Conservation (phyloP, 2,888 invertebrate species). For the Gasteruption jaculator region DNA sequence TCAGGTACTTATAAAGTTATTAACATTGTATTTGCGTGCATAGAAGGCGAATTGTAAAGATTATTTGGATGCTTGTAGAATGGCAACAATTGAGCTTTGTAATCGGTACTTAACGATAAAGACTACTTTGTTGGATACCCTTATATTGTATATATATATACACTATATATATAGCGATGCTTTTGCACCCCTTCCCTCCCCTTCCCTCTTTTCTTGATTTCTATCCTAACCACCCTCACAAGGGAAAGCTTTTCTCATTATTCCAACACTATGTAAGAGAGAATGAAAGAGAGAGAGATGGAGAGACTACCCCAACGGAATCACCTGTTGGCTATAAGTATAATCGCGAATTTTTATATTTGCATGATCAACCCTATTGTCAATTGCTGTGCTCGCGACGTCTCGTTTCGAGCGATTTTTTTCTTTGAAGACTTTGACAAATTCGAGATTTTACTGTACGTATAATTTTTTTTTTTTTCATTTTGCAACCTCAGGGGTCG, state of each 20-base stretch:
- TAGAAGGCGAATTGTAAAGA: slow-evolving; percentile 18
- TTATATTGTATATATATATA: no score
- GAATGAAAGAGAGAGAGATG: no score
- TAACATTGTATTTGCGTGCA: no score
- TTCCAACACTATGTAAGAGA: slow-evolving; percentile 32
- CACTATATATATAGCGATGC: no score
- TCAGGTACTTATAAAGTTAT: no score
- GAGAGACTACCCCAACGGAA: slow-evolving; percentile 35
- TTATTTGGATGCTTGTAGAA: slow-evolving; percentile 37
- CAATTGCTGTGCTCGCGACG: slow-evolving; percentile 33
- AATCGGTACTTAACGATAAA: slow-evolving; percentile 41
- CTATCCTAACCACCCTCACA: slow-evolving; percentile 22
- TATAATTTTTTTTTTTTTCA: no score
- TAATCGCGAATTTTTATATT: no score
- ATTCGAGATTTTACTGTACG: no score
- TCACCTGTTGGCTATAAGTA: slow-evolving; percentile 46
- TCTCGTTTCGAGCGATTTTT: slow-evolving; percentile 21
- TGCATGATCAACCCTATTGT: no score
- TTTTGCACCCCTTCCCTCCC: not conserved
- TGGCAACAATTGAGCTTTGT: slow-evolving; percentile 39
- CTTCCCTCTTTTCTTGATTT: slow-evolving; percentile 26
- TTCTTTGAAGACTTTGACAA: no score
- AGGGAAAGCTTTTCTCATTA: slow-evolving; percentile 33
- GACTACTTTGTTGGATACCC: slow-evolving; percentile 39
- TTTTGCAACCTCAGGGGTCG: no score